Conservation (phyloP, 2,113 vertebrate genomes). For the Nyctereutes procyonoides region DNA sequence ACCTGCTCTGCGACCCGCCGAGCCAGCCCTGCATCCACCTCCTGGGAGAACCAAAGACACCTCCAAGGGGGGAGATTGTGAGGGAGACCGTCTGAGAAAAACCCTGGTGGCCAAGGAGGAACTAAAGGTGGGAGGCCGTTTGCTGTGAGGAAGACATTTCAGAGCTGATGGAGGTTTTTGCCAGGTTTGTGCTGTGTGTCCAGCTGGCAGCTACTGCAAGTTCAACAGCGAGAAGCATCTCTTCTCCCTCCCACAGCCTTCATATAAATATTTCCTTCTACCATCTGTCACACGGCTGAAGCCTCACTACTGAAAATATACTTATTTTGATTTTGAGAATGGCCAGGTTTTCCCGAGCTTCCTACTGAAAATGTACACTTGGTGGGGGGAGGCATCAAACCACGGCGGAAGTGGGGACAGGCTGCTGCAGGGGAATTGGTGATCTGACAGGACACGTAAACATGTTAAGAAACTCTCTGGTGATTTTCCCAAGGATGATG, state of each 20-base stretch:
- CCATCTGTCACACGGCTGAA: neutral
- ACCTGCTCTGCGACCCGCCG: neutral
- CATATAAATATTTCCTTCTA: neutral
- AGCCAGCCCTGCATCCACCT: neutral
- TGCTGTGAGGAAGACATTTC: neutral
- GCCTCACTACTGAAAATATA: neutral
- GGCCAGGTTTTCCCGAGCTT: neutral
- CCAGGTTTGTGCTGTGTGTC: neutral
- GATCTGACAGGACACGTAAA: too few relatives aligned
- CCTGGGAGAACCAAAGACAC: neutral
- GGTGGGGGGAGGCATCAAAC: neutral
- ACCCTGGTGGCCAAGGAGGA: neutral
- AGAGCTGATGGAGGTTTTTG: neutral
- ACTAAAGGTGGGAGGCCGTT: neutral
- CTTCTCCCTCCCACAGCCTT: neutral
- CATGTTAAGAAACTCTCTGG: neutral
- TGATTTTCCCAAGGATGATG: conserved; percentile 10
- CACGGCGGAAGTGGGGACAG: neutral
- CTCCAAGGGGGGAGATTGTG: neutral
- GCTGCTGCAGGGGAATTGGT: neutral
- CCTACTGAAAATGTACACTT: neutral
- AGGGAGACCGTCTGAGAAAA: neutral
- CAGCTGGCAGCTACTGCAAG: neutral
- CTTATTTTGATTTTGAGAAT: neutral
- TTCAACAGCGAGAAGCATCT: neutral